phyloP scores from a whole-genome alignment of 2,113 vertebrate genomes.

The Epinephelus lanceolatus region DNA sequence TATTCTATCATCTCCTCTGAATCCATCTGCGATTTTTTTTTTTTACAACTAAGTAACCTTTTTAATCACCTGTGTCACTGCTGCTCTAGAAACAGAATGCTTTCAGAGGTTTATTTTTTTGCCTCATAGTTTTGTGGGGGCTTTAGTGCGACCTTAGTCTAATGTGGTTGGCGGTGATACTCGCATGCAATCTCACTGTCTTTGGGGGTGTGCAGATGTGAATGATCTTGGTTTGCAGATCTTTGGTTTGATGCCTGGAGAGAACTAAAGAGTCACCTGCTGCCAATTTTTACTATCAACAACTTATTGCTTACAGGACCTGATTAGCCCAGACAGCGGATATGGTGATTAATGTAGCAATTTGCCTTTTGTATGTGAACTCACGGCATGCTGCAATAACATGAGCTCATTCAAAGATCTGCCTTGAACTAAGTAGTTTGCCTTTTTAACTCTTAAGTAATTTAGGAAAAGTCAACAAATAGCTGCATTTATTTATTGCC shows the following conservation, averaged over 20 bases:
- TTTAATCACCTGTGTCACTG: slow-evolving; percentile 27
- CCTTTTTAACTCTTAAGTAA: slow-evolving; percentile 16
- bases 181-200: slow-evolving; percentile 17
- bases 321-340: slow-evolving; percentile 59
- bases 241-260: slow-evolving; percentile 47
- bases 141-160: not conserved
- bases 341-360: slow-evolving; percentile 48
- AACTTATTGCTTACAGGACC: slow-evolving; percentile 37
- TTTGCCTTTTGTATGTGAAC: slow-evolving; percentile 52
- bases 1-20: slow-evolving; percentile 30
- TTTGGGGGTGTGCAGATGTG: slow-evolving; percentile 37
- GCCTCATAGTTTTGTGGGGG: not conserved
- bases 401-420: slow-evolving; percentile 14
- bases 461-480: not conserved
- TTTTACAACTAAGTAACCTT: slow-evolving; percentile 14
- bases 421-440: not conserved
- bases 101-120: slow-evolving; percentile 14
- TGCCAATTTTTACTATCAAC: slow-evolving; percentile 62
- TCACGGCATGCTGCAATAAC: slow-evolving; percentile 42
- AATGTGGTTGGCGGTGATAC: slow-evolving; percentile 3
- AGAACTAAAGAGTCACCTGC: slow-evolving; percentile 48
- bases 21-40: not conserved
- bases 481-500: no score
- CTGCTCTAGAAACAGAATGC: not conserved
- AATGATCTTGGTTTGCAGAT: slow-evolving; percentile 36